These are phyloP conservation scores for Ciconia stormi DNA, from an alignment of 2,113 vertebrate genomes.

Conservation along the genomic window DNA sequence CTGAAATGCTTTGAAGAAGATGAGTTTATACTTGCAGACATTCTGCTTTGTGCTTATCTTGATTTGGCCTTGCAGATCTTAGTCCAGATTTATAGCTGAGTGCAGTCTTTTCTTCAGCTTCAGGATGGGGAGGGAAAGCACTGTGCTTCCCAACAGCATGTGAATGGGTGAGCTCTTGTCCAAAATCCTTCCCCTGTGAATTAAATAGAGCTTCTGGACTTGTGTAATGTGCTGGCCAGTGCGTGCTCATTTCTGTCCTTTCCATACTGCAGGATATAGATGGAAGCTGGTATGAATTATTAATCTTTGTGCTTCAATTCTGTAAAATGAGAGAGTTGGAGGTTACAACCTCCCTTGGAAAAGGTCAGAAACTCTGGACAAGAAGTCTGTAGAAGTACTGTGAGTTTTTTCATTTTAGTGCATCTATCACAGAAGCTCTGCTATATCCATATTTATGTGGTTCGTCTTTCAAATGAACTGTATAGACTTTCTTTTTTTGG, in stretches of 20 bases:
- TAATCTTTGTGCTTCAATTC: background rate
- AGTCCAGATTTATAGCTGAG: constrained; percentile 60
- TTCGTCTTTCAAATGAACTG: background rate
- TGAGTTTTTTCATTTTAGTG: background rate
- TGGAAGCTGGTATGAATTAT: constrained; percentile 18
- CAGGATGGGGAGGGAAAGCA: background rate
- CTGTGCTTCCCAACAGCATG: background rate
- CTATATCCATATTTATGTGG: background rate
- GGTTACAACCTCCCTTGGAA: background rate
- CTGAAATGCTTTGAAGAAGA: constrained; percentile 65
- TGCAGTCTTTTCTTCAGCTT: background rate
- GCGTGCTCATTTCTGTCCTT: background rate
- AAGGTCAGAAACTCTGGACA: background rate
- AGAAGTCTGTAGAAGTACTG: background rate
- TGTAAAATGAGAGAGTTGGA: background rate
- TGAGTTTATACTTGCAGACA: constrained; percentile 60
- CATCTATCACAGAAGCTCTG: background rate
- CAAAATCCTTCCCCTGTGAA: background rate
- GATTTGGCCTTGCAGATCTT: constrained; percentile 56
- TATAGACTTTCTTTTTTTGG: background rate
- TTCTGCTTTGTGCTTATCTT: constrained; percentile 60
- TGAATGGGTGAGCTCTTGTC: background rate
- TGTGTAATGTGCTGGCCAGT: background rate
- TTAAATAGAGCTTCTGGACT: background rate
- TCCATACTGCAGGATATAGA: background rate